Percentiles rank a stretch among this genome's conserved stretches.
These are phyloP conservation scores for Eremophila alpestris DNA, from an alignment of 2,797 vertebrate genomes.

Conservation along the genomic window DNA sequence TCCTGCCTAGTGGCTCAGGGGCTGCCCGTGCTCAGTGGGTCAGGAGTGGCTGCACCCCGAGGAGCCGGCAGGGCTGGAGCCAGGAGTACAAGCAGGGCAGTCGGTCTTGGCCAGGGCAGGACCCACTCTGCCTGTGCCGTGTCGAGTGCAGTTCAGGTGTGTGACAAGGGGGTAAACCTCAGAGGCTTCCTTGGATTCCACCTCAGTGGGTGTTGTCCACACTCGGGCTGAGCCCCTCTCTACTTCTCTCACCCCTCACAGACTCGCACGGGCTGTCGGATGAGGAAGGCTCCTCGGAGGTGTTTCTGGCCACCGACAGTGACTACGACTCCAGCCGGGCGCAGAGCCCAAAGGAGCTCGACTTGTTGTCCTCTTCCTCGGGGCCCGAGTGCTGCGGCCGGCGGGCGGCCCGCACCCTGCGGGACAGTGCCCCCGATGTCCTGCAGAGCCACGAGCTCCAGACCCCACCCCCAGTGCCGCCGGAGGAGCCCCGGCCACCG, in stretches of 20 bases:
- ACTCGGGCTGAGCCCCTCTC: background rate
- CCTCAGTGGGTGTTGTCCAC: accelerated
- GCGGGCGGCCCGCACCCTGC: slow-evolving; percentile 57
- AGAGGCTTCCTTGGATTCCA: background rate
- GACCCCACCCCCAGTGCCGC: background rate
- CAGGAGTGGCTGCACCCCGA: accelerated
- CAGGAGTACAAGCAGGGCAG: accelerated
- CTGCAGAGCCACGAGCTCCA: slow-evolving; percentile 81
- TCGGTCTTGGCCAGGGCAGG: accelerated
- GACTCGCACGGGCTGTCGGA: slow-evolving; percentile 78
- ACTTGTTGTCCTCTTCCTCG: slow-evolving; percentile 81
- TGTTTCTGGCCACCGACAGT: slow-evolving; percentile 90
- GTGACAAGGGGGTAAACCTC: accelerated
- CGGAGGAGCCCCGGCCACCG: slow-evolving; percentile 35
- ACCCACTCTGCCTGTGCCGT: background rate
- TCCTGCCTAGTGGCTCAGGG: background rate
- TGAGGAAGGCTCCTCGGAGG: slow-evolving; percentile 89
- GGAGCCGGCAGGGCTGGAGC: background rate
- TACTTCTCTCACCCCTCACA: background rate
- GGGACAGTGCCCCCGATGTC: slow-evolving; percentile 81
- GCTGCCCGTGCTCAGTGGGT: accelerated
- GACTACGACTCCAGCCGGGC: slow-evolving; percentile 90
- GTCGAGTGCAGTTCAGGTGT: accelerated
- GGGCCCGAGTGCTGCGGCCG: slow-evolving; percentile 65
- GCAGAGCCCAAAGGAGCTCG: slow-evolving; percentile 88